These are phyloP conservation scores for Drosophila atripex DNA, from an alignment of 2,888 invertebrate species.

Conservation along the genomic window DNA sequence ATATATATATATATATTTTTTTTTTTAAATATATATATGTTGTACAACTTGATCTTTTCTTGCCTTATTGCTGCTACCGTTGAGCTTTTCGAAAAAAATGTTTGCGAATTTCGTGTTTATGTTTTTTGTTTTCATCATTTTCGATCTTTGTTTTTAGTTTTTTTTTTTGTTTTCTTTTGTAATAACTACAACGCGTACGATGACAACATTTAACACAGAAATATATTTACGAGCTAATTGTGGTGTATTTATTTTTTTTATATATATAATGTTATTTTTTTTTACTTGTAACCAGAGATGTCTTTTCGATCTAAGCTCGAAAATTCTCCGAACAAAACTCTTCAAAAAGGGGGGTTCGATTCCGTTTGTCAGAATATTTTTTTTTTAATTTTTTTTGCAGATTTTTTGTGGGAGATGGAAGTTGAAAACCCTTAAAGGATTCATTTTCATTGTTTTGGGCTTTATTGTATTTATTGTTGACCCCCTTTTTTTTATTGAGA, in stretches of 20 bases:
- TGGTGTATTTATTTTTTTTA: slow-evolving; percentile 59
- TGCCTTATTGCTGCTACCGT: slow-evolving; percentile 35
- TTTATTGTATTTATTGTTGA: not conserved
- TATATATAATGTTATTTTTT: slow-evolving; percentile 42
- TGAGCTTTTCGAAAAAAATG: slow-evolving; percentile 27
- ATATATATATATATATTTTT: slow-evolving; percentile 24
- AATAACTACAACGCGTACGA: slow-evolving; percentile 80
- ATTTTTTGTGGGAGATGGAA: not conserved
- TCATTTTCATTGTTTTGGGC: not conserved
- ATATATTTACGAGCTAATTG: slow-evolving; percentile 75
- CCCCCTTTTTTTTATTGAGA: slow-evolving; percentile 19
- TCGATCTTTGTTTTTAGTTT: slow-evolving; percentile 14
- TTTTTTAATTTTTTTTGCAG: not conserved
- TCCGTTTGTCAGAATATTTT: not conserved
- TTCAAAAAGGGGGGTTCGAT: not conserved
- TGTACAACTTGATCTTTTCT: slow-evolving; percentile 56
- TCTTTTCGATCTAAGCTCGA: slow-evolving; percentile 26
- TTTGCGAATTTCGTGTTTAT: slow-evolving; percentile 16
- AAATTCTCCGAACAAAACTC: slow-evolving; percentile 9
- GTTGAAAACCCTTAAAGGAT: slow-evolving; percentile 15
- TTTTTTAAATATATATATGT: slow-evolving; percentile 42
- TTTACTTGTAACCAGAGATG: slow-evolving; percentile 5
- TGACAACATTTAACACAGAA: slow-evolving; percentile 81
- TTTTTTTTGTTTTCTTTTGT: slow-evolving; percentile 39
- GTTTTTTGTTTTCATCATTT: slow-evolving; percentile 12